These are phyloP conservation scores for Siderastrea radians DNA, from an alignment of 92 coral and sea anemone genomes.

Conservation along the genomic window DNA sequence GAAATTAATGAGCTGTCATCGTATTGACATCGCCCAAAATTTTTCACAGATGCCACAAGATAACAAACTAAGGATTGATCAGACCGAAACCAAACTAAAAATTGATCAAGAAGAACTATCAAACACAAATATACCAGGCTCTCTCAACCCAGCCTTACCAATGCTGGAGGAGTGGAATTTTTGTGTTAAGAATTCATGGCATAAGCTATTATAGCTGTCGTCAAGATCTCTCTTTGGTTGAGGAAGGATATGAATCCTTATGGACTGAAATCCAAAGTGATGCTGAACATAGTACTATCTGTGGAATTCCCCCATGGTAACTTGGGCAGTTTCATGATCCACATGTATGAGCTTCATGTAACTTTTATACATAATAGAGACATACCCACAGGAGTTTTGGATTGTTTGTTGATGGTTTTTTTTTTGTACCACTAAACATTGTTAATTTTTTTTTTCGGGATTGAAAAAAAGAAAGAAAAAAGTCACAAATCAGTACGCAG, in stretches of 20 bases:
- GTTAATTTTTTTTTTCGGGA: too few relatives aligned
- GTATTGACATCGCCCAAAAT: too few relatives aligned
- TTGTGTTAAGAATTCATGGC: slow-evolving; percentile 36
- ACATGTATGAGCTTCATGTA: too few relatives aligned
- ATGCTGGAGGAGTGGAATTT: slow-evolving; percentile 71
- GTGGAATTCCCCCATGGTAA: slow-evolving; percentile 73
- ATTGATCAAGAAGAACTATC: slow-evolving; percentile 30
- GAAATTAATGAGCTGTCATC: too few relatives aligned
- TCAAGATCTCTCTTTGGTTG: slow-evolving; percentile 24
- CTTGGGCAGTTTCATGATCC: slow-evolving; percentile 53
- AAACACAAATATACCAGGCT: slow-evolving; percentile 46
- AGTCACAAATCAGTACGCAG: too few relatives aligned
- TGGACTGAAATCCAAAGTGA: slow-evolving; percentile 76
- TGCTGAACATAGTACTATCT: slow-evolving; percentile 59
- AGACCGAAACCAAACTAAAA: slow-evolving; percentile 76
- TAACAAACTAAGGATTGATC: too few relatives aligned
- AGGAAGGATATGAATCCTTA: slow-evolving; percentile 69
- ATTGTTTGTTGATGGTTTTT: too few relatives aligned
- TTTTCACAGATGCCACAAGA: too few relatives aligned
- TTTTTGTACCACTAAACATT: too few relatives aligned
- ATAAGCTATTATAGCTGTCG: slow-evolving; percentile 42
- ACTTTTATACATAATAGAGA: too few relatives aligned
- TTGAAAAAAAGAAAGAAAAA: too few relatives aligned
- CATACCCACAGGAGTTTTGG: too few relatives aligned
- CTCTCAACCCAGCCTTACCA: slow-evolving; percentile 60